phyloP scores from a whole-genome alignment of 2,888 invertebrate species.

The Mantis religiosa region DNA sequence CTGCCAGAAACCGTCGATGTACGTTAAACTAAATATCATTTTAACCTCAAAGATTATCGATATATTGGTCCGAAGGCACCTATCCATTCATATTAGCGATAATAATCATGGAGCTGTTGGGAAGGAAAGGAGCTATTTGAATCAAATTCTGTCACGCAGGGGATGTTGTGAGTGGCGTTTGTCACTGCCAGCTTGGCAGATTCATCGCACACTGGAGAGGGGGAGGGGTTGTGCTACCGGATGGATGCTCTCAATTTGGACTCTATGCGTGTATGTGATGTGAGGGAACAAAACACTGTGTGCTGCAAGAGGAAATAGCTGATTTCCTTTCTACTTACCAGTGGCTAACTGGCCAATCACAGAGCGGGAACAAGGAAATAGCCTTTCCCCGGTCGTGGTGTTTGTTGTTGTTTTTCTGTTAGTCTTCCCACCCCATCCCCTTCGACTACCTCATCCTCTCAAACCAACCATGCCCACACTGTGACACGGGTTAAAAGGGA shows the following conservation, averaged over 20 bases:
- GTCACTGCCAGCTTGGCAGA: neutral
- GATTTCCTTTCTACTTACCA: slow-evolving; percentile 20
- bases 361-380: slow-evolving; percentile 14
- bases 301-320: slow-evolving; percentile 20
- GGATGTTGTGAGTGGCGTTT: slow-evolving; percentile 2
- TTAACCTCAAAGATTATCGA: neutral
- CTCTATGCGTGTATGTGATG: neutral
- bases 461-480: neutral
- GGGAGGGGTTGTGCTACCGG: neutral
- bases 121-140: slow-evolving; percentile 5
- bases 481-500: neutral
- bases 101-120: neutral
- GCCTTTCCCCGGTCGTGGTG: slow-evolving; percentile 11
- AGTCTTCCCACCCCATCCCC: neutral
- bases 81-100: neutral
- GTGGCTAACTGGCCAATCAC: slow-evolving; percentile 12
- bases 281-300: neutral
- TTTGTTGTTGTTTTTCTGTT: neutral
- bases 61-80: neutral
- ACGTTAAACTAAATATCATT: neutral
- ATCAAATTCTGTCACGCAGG: neutral
- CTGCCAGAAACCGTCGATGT: neutral
- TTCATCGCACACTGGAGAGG: neutral
- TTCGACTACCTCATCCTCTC: neutral
- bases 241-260: neutral